Evolutionary conservation across 1,140 invertebrate species (phyloP).

Genomic region (Gerris buenoi): DNA sequence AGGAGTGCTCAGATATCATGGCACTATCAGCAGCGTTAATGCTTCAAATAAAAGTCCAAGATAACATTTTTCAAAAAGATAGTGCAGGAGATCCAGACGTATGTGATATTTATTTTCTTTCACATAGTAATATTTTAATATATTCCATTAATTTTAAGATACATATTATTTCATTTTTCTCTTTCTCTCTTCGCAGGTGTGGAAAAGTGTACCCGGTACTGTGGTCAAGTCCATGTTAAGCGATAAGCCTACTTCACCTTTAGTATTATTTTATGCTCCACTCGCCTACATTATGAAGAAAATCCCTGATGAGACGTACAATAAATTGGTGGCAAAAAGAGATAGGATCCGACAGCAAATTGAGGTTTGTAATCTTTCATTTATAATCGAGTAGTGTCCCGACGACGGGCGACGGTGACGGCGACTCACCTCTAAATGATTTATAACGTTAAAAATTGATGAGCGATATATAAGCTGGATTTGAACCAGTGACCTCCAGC

Average conservation of each 20-base stretch:
- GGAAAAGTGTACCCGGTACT: background rate
- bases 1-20: background rate
- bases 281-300: background rate
- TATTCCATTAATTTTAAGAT: no score
- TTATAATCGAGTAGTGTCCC: no score
- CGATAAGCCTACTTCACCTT: background rate
- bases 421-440: no score
- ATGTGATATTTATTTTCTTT: no score
- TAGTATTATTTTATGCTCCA: background rate
- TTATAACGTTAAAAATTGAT: no score
- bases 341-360: background rate
- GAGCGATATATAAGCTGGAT: no score
- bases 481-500: no score
- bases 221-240: background rate
- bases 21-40: background rate
- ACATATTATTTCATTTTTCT: no score
- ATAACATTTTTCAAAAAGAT: slow-evolving; percentile 17
- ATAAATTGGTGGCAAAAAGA: background rate
- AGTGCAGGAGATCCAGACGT: slow-evolving; percentile 18
- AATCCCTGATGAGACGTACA: background rate
- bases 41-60: slow-evolving; percentile 16
- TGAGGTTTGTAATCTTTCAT: background rate
- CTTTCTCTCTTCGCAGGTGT: no score
- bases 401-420: no score
- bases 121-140: no score